Conservation (phyloP, 2,113 vertebrate genomes). For the Bujurquina vittata region DNA sequence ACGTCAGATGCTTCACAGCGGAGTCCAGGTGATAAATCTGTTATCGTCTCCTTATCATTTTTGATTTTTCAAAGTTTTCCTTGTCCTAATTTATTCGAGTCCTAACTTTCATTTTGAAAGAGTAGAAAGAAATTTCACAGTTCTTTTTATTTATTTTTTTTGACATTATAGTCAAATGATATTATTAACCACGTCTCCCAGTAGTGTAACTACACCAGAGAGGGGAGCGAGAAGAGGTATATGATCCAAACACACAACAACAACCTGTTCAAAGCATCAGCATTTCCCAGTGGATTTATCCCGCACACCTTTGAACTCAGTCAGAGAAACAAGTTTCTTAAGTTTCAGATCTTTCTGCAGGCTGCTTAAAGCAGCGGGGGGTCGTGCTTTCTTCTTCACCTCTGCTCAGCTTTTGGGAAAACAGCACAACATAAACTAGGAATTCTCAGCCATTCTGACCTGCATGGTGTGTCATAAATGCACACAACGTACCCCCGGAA, state of each 20-base stretch:
- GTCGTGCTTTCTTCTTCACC: slow-evolving; percentile 41
- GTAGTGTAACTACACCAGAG: neutral
- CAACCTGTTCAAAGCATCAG: slow-evolving; percentile 48
- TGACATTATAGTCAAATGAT: neutral
- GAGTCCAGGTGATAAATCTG: slow-evolving; percentile 58
- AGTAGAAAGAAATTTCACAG: neutral
- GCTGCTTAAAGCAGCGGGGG: slow-evolving; percentile 25
- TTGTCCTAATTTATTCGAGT: neutral
- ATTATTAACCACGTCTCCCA: slow-evolving; percentile 3
- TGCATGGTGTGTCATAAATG: slow-evolving; percentile 8
- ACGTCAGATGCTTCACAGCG: slow-evolving; percentile 43
- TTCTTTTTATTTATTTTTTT: neutral
- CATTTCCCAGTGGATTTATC: slow-evolving; percentile 28
- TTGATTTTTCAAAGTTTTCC: neutral
- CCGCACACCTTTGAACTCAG: slow-evolving; percentile 55
- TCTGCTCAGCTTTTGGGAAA: slow-evolving; percentile 23
- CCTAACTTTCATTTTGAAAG: neutral
- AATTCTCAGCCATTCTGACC: slow-evolving; percentile 35
- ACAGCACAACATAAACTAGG: slow-evolving; percentile 21
- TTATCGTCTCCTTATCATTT: neutral
- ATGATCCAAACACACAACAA: slow-evolving; percentile 36
- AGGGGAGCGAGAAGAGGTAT: neutral
- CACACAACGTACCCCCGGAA: slow-evolving; percentile 1
- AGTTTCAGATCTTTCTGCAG: slow-evolving; percentile 40
- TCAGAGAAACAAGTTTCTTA: slow-evolving; percentile 37